Evolutionary conservation across 1,140 invertebrate genomes (phyloP).

Genomic region (Neocloeon triangulifer): DNA sequence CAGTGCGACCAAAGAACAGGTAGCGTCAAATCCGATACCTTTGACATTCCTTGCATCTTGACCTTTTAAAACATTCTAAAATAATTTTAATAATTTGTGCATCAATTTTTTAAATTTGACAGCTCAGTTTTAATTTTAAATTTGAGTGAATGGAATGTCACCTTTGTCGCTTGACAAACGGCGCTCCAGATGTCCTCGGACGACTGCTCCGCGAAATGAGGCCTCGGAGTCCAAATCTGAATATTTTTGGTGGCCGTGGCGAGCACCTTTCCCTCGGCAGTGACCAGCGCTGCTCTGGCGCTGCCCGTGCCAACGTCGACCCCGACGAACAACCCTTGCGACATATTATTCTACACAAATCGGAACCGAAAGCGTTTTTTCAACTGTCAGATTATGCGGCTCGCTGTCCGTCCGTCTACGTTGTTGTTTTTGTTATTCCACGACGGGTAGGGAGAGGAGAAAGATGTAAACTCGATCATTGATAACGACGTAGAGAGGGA

Average conservation of each 20-base stretch:
- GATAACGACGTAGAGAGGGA: no score
- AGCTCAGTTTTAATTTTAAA: no score
- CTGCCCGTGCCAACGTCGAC: constrained; percentile 88
- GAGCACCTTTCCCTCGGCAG: constrained; percentile 36
- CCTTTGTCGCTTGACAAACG: constrained; percentile 40
- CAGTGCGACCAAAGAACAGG: constrained; percentile 75
- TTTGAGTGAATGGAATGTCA: constrained; percentile 13
- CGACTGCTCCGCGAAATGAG: constrained; percentile 78
- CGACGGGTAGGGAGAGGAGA: no score
- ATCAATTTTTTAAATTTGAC: background rate
- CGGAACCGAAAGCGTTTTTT: no score
- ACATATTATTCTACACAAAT: constrained; percentile 3
- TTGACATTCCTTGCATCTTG: constrained; percentile 34
- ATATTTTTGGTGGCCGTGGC: constrained; percentile 37
- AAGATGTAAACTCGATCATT: no score
- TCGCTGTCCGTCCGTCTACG: no score
- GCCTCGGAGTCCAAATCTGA: constrained; percentile 49
- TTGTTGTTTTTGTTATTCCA: no score
- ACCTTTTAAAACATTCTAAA: background rate
- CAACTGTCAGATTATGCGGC: no score
- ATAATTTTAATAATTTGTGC: background rate
- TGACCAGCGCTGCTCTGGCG: constrained; percentile 58
- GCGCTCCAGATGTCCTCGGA: constrained; percentile 72
- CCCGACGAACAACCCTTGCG: constrained; percentile 45
- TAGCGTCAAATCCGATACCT: constrained; percentile 89